A percentile compares a stretch with the other conserved stretches of the same genome.
Evolutionary conservation across 2,113 vertebrate genomes (phyloP).

Genomic region (Megaleporinus macrocephalus): DNA sequence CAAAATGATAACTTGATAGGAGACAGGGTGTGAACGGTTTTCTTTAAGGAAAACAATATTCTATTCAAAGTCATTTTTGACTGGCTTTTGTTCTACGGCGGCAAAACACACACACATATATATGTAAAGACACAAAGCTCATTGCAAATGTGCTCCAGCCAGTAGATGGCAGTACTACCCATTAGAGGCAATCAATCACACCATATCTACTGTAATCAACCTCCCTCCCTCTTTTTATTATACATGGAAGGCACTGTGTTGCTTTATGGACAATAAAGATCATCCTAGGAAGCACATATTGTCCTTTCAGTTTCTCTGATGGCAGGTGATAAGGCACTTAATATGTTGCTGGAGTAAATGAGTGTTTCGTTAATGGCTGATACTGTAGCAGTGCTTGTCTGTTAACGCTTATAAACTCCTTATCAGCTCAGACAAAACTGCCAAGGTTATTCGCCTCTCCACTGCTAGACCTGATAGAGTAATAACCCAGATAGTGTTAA

Average conservation of each 20-base stretch:
- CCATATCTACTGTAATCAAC: constrained; percentile 1
- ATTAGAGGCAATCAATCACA: constrained; percentile 27
- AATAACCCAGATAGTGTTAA: constrained; percentile 15
- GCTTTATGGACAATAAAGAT: constrained; percentile 45
- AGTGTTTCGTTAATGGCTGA: constrained; percentile 48
- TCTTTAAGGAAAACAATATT: no score
- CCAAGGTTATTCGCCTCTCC: constrained; percentile 56
- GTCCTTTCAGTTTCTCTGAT: constrained; percentile 31
- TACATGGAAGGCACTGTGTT: constrained; percentile 28
- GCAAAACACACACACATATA: no score
- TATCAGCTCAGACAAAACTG: constrained; percentile 58
- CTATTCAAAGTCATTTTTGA: neutral
- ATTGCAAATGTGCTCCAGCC: constrained; percentile 25
- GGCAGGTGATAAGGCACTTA: constrained; percentile 59
- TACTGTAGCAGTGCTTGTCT: constrained; percentile 49
- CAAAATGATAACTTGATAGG: no score
- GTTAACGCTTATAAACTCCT: constrained; percentile 65
- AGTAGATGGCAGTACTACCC: constrained; percentile 61
- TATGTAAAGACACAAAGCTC: neutral
- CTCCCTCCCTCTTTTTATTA: constrained; percentile 26
- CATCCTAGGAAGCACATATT: constrained; percentile 43
- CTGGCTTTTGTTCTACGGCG: no score
- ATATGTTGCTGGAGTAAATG: constrained; percentile 63
- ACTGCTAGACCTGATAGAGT: constrained; percentile 17
- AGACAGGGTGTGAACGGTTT: no score